Conservation (phyloP, 2,888 invertebrate genomes). For the Stenoptilia bipunctidactyla region DNA sequence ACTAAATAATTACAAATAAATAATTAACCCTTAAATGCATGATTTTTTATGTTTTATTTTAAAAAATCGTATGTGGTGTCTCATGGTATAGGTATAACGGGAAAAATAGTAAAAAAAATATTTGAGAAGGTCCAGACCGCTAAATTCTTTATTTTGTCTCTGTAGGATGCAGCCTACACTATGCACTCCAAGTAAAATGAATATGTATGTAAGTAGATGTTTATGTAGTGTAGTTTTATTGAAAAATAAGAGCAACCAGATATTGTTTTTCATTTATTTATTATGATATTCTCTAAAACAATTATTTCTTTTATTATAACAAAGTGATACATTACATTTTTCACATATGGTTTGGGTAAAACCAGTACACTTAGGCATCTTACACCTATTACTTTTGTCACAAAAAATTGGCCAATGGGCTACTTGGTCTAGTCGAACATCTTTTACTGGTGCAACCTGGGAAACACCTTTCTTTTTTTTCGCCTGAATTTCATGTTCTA, state of each 20-base stretch:
- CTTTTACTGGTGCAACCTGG: constrained; percentile 10
- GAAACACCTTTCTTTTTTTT: constrained; percentile 5
- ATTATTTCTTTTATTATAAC: constrained; percentile 1
- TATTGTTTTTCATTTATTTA: constrained; percentile 1
- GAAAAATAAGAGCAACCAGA: too few species aligned
- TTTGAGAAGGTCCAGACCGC: too few species aligned
- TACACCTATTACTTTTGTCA: constrained; percentile 9
- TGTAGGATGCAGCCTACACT: too few species aligned
- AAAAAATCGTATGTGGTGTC: too few species aligned
- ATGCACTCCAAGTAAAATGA: too few species aligned
- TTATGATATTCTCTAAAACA: constrained; percentile 3
- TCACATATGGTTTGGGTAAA: not conserved
- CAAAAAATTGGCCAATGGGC: constrained; percentile 10
- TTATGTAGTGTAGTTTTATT: not conserved
- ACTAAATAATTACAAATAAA: too few species aligned
- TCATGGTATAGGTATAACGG: too few species aligned
- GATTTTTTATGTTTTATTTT: too few species aligned
- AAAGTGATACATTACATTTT: not conserved
- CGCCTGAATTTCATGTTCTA: constrained; percentile 7
- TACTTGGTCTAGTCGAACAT: constrained; percentile 9
- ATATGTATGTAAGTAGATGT: too few species aligned
- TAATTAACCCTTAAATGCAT: too few species aligned
- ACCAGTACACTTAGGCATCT: constrained; percentile 9
- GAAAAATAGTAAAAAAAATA: too few species aligned
- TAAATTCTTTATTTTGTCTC: too few species aligned